Conservation (phyloP, 2,113 vertebrate species). For the Propithecus coquereli region DNA sequence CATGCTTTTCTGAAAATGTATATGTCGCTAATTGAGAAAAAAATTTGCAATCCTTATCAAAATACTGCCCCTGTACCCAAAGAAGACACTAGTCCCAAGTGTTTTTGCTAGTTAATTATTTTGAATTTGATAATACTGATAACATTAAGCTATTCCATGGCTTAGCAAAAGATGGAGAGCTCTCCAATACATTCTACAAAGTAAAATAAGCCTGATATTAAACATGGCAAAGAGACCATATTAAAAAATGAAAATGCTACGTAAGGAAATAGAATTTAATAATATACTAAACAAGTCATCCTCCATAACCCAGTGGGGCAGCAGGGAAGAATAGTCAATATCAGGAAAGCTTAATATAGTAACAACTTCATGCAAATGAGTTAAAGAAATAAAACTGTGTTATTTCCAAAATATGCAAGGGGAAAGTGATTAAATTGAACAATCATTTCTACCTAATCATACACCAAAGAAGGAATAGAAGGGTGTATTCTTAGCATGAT, state of each 20-base stretch:
- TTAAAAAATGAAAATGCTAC: conserved; percentile 32
- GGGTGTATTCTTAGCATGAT: not conserved
- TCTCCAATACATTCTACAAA: conserved; percentile 24
- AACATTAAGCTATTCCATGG: not conserved
- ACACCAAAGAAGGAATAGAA: conserved; percentile 23
- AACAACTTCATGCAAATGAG: conserved; percentile 46
- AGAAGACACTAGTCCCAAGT: not conserved
- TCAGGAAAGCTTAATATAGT: conserved; percentile 63
- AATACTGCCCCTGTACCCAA: not conserved
- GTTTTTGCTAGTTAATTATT: conserved; percentile 54
- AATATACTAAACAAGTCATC: conserved; percentile 58
- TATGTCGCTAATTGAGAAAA: not conserved
- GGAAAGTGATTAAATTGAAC: conserved; percentile 50
- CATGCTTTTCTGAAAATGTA: conserved; percentile 27
- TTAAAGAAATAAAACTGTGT: conserved; percentile 6
- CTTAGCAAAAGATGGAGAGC: conserved; percentile 47
- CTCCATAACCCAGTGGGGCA: conserved; percentile 23
- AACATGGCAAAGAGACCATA: conserved; percentile 27
- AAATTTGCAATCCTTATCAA: not conserved
- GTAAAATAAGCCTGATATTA: conserved; percentile 48
- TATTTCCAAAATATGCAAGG: conserved; percentile 30
- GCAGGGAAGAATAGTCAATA: not conserved
- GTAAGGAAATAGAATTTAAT: conserved; percentile 46
- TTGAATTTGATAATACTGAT: conserved; percentile 51
- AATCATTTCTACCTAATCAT: conserved; percentile 53